These are phyloP conservation scores for Lepidurus packardi DNA, from an alignment of 1,140 invertebrate genomes.

Conservation along the genomic window DNA sequence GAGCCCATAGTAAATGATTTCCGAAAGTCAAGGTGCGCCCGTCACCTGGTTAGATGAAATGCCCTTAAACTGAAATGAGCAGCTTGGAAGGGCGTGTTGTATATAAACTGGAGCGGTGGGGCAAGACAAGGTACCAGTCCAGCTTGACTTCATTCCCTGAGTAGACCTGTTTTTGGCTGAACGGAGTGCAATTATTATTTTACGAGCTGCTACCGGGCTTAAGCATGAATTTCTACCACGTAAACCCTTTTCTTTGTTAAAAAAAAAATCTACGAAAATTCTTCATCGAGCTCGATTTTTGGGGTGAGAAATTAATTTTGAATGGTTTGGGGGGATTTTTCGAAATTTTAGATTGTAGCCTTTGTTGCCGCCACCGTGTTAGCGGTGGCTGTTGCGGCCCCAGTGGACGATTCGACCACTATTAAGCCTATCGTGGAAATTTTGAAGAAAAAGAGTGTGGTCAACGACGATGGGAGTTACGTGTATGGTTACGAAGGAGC, in stretches of 20 bases:
- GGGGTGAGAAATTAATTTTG: too few relatives aligned
- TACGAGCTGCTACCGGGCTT: not conserved
- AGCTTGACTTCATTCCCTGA: not conserved
- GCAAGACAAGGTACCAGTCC: not conserved
- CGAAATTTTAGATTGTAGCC: too few relatives aligned
- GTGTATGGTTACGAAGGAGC: slow-evolving; percentile 78
- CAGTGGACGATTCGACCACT: not conserved
- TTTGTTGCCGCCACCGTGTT: too few relatives aligned
- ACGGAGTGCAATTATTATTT: not conserved
- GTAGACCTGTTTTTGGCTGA: not conserved
- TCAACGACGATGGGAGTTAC: slow-evolving; percentile 77
- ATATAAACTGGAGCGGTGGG: not conserved
- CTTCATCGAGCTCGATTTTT: too few relatives aligned
- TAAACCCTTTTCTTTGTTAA: not conserved
- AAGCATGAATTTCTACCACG: slow-evolving; percentile 12
- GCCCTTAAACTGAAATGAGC: not conserved
- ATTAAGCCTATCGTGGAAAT: slow-evolving; percentile 47
- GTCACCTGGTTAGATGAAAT: not conserved
- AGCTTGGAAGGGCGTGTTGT: not conserved
- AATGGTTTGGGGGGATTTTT: too few relatives aligned
- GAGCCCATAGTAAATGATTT: too few relatives aligned
- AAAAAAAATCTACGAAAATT: not conserved
- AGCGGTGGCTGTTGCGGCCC: not conserved
- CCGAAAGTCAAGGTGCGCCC: too few relatives aligned
- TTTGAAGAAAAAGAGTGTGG: slow-evolving; percentile 67